phyloP scores from a whole-genome alignment of 2,888 invertebrate genomes.

The Metalampra italica region DNA sequence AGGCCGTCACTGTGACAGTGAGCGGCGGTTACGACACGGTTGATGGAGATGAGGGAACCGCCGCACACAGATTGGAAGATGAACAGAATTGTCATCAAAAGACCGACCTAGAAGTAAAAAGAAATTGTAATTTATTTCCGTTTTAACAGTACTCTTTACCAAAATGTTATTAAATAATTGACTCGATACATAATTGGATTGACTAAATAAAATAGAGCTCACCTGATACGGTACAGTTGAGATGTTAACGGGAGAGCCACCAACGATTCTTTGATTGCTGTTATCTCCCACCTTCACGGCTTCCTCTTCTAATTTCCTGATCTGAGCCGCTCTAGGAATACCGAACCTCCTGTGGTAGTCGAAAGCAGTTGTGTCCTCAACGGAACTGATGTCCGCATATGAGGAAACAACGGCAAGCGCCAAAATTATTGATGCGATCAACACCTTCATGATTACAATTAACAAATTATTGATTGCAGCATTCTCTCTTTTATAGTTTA shows the following conservation, averaged over 20 bases:
- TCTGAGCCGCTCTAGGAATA: constrained; percentile 35
- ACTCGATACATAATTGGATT: no score
- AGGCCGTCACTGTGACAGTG: constrained; percentile 41
- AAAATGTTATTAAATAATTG: no score
- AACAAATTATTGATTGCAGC: not conserved
- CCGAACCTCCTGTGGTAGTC: constrained; percentile 44
- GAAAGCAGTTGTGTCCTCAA: constrained; percentile 24
- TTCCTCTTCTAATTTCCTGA: constrained; percentile 33
- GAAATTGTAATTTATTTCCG: not conserved
- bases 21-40: constrained; percentile 40
- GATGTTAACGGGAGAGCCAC: constrained; percentile 36
- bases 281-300: constrained; percentile 6
- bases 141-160: no score
- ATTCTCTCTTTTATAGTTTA: not conserved
- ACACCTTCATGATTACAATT: constrained; percentile 18
- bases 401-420: constrained; percentile 11
- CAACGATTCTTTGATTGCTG: constrained; percentile 36
- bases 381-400: constrained; percentile 8
- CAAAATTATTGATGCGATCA: constrained; percentile 6
- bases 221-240: constrained; percentile 42
- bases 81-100: constrained; percentile 35
- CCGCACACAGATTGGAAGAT: constrained; percentile 46
- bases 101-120: constrained; percentile 35
- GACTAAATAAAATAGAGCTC: no score
- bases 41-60: constrained; percentile 32